Conservation (phyloP, 2,888 invertebrate species). For the Trichogramma evanescens region DNA sequence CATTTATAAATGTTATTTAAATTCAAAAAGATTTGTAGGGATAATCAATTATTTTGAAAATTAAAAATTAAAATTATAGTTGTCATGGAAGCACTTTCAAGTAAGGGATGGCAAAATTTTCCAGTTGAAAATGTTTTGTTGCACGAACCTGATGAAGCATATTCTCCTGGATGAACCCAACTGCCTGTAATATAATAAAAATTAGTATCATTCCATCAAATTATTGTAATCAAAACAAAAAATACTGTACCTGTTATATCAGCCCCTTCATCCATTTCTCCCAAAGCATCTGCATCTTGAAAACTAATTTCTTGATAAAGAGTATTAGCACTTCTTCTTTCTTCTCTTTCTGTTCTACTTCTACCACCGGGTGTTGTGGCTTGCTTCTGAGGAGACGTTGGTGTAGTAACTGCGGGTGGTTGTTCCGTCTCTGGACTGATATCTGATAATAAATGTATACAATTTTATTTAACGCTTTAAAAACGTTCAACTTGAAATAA, state of each 20-base stretch:
- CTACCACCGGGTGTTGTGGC: constrained; percentile 47
- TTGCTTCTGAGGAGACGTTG: constrained; percentile 47
- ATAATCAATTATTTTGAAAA: background rate
- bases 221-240: background rate
- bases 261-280: constrained; percentile 77
- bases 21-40: too few relatives aligned
- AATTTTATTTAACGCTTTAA: background rate
- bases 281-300: constrained; percentile 78
- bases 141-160: constrained; percentile 88
- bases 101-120: background rate
- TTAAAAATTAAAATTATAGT: background rate
- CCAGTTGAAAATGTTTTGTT: background rate
- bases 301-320: constrained; percentile 90
- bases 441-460: constrained; percentile 25
- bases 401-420: constrained; percentile 37
- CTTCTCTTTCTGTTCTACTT: constrained; percentile 74
- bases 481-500: background rate
- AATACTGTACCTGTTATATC: constrained; percentile 80
- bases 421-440: constrained; percentile 45
- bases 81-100: background rate
- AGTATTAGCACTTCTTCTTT: constrained; percentile 81
- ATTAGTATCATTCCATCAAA: background rate
- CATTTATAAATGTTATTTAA: background rate
- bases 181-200: constrained; percentile 59
- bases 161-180: constrained; percentile 98